Base-by-base conservation (phyloP, 23 tunicate species). In the Trididemnum clinides region DNA sequence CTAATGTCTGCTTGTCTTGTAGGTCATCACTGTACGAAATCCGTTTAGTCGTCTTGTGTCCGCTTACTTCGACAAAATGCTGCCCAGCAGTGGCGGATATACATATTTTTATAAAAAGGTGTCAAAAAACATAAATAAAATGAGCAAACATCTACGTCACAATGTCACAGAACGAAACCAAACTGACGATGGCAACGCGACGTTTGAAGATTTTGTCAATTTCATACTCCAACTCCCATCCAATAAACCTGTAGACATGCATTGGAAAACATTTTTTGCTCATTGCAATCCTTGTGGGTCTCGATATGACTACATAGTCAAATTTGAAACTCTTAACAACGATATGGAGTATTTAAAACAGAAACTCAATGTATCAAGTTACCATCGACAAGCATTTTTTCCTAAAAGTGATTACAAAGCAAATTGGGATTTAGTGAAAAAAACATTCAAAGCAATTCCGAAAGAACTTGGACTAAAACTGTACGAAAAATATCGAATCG, bases 171-270 rank as follows among this genome's bases (percentile, higher is more conserved):
- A 78, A 28, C 27, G 35, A 2, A 23, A 28, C 2, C 7, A 3
- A 33, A 36, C 51, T 10, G 71, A 78, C 27, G n/a, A n/a, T n/a
- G 71, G n/a, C 2, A 54, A n/a, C 19, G 84, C 84, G 2, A 7
- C 84, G 34, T 78, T 78, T 27, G 84, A 78, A 54, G 84, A 78
- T 25, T 78, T 51, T 30, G 66, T 78, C 35, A 78, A 78, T 71
- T 78, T 22, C 30, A 12, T 78, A 33, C 35, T 78, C n/a, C 3
- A 10, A 25, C 5, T 10, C 15, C 4, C 4, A 5, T 10, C 12
- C 7, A 22, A 22, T 62, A 12, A 5, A n/a, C n/a, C n/a, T n/a
- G n/a, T n/a, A 18, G 84, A 78, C 26, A 20, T 4, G 2, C 84
- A 78, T 54, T 78, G 71, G 71, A 19, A 51, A 51, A 10, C 38